These are phyloP conservation scores for Theodoxus fluviatilis DNA, from an alignment of 2,888 invertebrate genomes.

Conservation along the genomic window DNA sequence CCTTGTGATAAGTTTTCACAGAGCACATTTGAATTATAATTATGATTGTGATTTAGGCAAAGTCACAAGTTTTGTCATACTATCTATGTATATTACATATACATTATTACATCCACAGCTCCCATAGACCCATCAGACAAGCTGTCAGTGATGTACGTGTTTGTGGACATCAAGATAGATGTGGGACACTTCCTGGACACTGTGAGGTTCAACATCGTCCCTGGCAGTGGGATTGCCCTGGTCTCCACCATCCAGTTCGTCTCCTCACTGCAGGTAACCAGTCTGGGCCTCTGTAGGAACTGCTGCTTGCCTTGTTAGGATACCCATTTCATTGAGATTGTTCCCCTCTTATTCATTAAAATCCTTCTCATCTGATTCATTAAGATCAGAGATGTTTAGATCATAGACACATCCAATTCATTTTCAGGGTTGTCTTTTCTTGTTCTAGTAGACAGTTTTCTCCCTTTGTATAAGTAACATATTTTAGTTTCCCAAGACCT, in stretches of 20 bases:
- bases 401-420: too few relatives aligned
- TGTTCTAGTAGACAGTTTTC: too few relatives aligned
- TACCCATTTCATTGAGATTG: too few relatives aligned
- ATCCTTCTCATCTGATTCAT: too few relatives aligned
- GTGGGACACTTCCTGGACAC: slow-evolving; percentile 90
- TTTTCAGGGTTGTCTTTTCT: too few relatives aligned
- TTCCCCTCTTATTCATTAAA: too few relatives aligned
- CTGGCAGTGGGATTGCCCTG: slow-evolving; percentile 73
- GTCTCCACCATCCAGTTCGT: slow-evolving; percentile 99
- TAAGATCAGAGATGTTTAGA: too few relatives aligned
- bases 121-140: slow-evolving; percentile 68
- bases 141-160: slow-evolving; percentile 93
- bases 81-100: background rate
- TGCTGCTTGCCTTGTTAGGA: too few relatives aligned
- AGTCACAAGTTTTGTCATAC: background rate
- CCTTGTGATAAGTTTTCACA: too few relatives aligned
- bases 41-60: background rate
- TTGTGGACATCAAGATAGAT: slow-evolving; percentile 98
- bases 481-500: too few relatives aligned
- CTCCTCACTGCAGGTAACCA: slow-evolving; percentile 85
- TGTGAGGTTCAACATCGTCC: slow-evolving; percentile 71
- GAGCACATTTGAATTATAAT: background rate
- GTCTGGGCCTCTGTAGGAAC: too few relatives aligned
- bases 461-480: too few relatives aligned
- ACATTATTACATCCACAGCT: slow-evolving; percentile 42